These are phyloP conservation scores for Formica exsecta DNA, from an alignment of 1,140 invertebrate species.

Conservation along the genomic window DNA sequence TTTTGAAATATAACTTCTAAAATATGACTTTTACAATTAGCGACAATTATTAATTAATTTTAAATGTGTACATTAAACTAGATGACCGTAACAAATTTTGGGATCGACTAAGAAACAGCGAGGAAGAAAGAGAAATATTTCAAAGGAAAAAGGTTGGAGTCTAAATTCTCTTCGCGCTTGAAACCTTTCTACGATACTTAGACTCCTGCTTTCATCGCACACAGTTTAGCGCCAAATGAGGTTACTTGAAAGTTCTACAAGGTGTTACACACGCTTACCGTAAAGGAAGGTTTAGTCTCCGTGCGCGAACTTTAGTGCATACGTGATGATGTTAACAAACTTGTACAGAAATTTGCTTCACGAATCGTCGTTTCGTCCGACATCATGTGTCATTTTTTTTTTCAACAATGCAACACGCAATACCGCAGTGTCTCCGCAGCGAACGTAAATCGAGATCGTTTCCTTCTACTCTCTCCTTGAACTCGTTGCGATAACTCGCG, in stretches of 20 bases:
- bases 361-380: background rate
- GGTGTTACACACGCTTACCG: background rate
- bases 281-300: background rate
- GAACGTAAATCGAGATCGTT: conserved; percentile 48
- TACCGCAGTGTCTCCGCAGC: conserved; percentile 48
- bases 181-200: background rate
- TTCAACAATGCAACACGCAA: conserved; percentile 47
- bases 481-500: conserved; percentile 44
- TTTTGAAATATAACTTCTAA: background rate
- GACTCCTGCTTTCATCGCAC: background rate
- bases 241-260: conserved; percentile 6
- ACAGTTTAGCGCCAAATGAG: conserved; percentile 11
- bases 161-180: background rate
- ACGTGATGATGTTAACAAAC: background rate
- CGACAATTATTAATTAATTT: no score
- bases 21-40: background rate
- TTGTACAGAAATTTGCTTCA: background rate
- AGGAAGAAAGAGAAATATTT: background rate
- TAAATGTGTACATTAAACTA: background rate
- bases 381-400: background rate
- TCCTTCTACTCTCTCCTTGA: conserved; percentile 60
- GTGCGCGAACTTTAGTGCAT: background rate
- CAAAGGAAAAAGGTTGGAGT: background rate
- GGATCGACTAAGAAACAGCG: background rate
- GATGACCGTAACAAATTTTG: background rate